Evolutionary conservation across 2,797 vertebrate species (phyloP).

Genomic region (Chaetophractus vellerosus): DNA sequence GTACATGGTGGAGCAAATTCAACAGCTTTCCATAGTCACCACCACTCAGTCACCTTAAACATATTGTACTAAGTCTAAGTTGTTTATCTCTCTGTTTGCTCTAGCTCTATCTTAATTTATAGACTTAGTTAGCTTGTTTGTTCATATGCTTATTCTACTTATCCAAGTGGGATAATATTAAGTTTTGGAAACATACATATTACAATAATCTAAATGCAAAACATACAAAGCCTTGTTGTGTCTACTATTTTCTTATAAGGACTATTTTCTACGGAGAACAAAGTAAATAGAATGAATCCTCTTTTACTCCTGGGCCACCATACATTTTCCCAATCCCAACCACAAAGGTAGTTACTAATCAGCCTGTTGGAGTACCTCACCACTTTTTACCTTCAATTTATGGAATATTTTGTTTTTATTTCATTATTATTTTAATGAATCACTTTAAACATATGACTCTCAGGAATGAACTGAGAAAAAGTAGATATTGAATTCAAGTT

Average conservation of each 20-base stretch:
- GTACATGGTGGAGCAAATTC: neutral
- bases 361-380: neutral
- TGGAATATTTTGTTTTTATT: neutral
- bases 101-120: neutral
- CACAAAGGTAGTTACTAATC: neutral
- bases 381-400: neutral
- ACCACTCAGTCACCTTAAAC: neutral
- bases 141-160: neutral
- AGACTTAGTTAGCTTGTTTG: neutral
- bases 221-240: neutral
- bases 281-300: neutral
- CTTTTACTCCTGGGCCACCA: neutral
- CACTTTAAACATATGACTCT: neutral
- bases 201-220: neutral
- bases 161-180: neutral
- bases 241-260: neutral
- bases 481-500: neutral
- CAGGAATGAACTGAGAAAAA: neutral
- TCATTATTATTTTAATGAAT: constrained; percentile 25
- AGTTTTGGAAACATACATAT: neutral
- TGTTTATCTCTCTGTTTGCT: neutral
- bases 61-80: neutral
- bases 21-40: neutral
- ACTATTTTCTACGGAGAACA: neutral
- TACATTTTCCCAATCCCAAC: neutral